Conservation (phyloP, 1,140 invertebrate genomes). For the Drosophila kurseongensis region DNA sequence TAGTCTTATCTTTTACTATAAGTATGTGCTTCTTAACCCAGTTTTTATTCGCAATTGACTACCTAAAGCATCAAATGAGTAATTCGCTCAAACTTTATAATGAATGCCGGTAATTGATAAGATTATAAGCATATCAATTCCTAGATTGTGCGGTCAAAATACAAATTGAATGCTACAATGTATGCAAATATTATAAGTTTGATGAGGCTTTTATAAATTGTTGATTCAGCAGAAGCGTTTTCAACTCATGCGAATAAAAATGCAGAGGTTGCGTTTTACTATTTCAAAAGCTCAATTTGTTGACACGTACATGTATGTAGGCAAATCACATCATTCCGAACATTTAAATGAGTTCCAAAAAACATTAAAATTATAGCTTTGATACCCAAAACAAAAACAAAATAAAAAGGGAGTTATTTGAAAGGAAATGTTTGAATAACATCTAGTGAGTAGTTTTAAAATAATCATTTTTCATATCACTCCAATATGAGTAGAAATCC, state of each 20-base stretch:
- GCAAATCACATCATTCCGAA: no score
- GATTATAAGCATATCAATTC: neutral
- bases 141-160: neutral
- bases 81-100: neutral
- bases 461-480: no score
- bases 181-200: constrained; percentile 1
- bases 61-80: constrained; percentile 2
- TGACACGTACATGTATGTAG: no score
- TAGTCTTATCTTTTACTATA: constrained; percentile 22
- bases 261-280: neutral
- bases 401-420: no score
- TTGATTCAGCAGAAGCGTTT: constrained; percentile 20
- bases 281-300: neutral
- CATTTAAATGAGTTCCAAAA: no score
- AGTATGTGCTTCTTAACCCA: neutral
- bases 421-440: no score
- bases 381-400: no score
- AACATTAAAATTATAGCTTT: no score
- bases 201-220: neutral
- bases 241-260: neutral
- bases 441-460: no score
- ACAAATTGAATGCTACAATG: neutral
- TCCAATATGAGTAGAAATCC: no score
- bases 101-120: neutral
- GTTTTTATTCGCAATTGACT: neutral